Evolutionary conservation across 1,140 invertebrate species (phyloP).

Genomic region (Sinella curviseta): DNA sequence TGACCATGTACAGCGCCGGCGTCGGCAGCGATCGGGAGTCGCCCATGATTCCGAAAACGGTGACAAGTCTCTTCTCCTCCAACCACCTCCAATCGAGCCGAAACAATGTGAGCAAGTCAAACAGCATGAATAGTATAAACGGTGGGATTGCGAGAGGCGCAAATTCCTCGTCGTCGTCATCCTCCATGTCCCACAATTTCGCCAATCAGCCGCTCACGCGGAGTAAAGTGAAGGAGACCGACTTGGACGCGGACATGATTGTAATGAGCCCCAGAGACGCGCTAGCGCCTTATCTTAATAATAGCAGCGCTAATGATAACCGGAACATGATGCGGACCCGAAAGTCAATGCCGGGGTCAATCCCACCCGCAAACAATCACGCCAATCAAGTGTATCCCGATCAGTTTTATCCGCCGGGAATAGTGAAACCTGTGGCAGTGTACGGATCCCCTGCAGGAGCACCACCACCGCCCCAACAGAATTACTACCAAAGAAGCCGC

Average conservation of each 20-base stretch:
- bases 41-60: conserved; percentile 36
- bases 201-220: not conserved
- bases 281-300: not conserved
- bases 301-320: not conserved
- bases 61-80: conserved; percentile 19
- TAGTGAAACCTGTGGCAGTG: not conserved
- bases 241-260: not conserved
- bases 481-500: not conserved
- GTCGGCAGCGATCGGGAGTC: conserved; percentile 11
- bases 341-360: not conserved
- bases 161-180: not conserved
- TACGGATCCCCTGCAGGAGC: not conserved
- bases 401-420: not conserved
- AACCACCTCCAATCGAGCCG: not conserved
- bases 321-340: not conserved
- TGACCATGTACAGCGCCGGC: too few relatives aligned
- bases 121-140: conserved; percentile 1
- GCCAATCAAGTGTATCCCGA: not conserved
- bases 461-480: not conserved
- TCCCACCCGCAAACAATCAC: too few relatives aligned
- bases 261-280: not conserved
- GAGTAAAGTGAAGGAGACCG: conserved; percentile 4
- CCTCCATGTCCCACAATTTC: too few relatives aligned
- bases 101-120: conserved; percentile 2
- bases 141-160: not conserved